Evolutionary conservation across 2,888 invertebrate species (phyloP).

Genomic region (Malthinus flaveolus): DNA sequence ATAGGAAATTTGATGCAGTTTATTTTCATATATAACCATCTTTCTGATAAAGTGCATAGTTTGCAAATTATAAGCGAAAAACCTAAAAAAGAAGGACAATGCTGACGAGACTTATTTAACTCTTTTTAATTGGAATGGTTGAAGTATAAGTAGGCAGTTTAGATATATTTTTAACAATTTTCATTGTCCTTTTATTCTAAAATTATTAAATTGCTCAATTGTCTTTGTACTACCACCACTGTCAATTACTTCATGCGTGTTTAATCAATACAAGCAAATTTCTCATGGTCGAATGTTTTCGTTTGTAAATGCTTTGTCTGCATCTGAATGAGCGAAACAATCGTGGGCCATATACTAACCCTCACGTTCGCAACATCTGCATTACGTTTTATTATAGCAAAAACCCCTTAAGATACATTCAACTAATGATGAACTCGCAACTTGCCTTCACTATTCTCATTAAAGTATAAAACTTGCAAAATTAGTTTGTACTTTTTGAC

Average conservation of each 20-base stretch:
- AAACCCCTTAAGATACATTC: constrained; percentile 4
- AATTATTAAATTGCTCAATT: too few relatives aligned
- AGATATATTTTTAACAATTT: too few relatives aligned
- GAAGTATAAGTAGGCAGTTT: background rate
- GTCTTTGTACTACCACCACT: constrained; percentile 24
- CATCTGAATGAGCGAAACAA: constrained; percentile 36
- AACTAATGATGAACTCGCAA: background rate
- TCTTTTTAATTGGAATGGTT: background rate
- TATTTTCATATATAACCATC: too few relatives aligned
- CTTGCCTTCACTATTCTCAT: too few relatives aligned
- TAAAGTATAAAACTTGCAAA: too few relatives aligned
- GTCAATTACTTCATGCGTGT: constrained; percentile 35
- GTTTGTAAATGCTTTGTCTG: constrained; percentile 35
- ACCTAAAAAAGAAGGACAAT: too few relatives aligned
- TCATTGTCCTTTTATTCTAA: too few relatives aligned
- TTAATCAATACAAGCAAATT: constrained; percentile 40
- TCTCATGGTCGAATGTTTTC: constrained; percentile 39
- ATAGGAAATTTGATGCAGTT: too few relatives aligned
- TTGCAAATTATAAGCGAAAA: too few relatives aligned
- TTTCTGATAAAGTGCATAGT: too few relatives aligned
- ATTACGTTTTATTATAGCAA: constrained; percentile 24
- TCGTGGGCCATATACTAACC: constrained; percentile 24
- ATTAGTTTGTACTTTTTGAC: too few relatives aligned
- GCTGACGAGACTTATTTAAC: background rate
- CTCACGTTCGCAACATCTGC: constrained; percentile 33